Conservation (phyloP, 1,140 invertebrate genomes). For the Hycleus cichorii region DNA sequence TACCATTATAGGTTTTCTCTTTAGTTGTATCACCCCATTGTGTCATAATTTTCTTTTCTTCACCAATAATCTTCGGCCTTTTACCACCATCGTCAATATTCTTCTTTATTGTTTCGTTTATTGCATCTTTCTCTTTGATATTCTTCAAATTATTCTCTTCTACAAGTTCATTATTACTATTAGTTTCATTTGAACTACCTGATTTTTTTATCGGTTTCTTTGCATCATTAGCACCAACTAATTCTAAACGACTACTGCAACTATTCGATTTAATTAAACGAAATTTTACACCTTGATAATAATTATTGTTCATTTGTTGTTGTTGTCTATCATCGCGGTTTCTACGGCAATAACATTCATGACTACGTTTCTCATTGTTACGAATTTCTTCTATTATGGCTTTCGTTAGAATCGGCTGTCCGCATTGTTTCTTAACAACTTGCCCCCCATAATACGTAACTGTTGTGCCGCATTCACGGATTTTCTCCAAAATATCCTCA, state of each 20-base stretch:
- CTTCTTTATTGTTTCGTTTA: constrained; percentile 33
- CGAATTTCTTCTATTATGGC: constrained; percentile 61
- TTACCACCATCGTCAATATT: constrained; percentile 14
- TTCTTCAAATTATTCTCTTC: constrained; percentile 34
- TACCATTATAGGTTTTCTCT: constrained; percentile 23
- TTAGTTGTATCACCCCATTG: constrained; percentile 28
- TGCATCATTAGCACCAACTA: constrained; percentile 53
- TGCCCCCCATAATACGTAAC: constrained; percentile 81
- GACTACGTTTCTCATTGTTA: constrained; percentile 43
- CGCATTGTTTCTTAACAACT: constrained; percentile 61
- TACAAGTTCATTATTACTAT: constrained; percentile 26
- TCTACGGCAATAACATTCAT: constrained; percentile 21
- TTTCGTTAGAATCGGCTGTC: constrained; percentile 51
- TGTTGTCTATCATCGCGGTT: constrained; percentile 12
- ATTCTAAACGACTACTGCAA: constrained; percentile 71
- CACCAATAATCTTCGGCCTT: constrained; percentile 32
- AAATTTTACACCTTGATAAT: constrained; percentile 60
- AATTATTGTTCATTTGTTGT: constrained; percentile 27
- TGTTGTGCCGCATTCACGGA: constrained; percentile 75
- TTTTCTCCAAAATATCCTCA: constrained; percentile 75
- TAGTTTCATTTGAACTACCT: neutral
- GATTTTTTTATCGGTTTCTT: constrained; percentile 18
- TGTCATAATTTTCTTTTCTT: constrained; percentile 31
- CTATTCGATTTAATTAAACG: constrained; percentile 75
- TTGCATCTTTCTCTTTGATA: constrained; percentile 42